phyloP scores from a whole-genome alignment of 1,140 invertebrate genomes.

The Macrostomum lignano region DNA sequence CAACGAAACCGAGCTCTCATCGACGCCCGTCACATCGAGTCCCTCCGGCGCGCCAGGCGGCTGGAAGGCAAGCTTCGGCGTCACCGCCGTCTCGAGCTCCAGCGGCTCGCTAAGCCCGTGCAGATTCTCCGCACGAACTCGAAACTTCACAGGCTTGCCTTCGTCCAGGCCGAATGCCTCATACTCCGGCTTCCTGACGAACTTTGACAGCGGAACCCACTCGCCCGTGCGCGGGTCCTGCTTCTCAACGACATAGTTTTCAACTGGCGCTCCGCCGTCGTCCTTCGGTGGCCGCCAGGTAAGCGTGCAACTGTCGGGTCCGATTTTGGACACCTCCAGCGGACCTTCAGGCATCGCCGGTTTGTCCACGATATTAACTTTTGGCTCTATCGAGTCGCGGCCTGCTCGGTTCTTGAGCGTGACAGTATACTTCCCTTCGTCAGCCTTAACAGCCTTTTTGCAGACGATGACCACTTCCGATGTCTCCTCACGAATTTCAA shows the following conservation, averaged over 20 bases:
- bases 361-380: constrained; percentile 50
- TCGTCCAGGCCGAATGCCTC: constrained; percentile 81
- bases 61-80: constrained; percentile 73
- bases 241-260: constrained; percentile 87
- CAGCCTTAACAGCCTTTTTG: constrained; percentile 17
- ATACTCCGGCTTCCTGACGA: constrained; percentile 63
- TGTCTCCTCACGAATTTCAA: constrained; percentile 55
- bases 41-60: constrained; percentile 63
- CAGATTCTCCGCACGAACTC: constrained; percentile 80
- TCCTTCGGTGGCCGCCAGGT: constrained; percentile 71
- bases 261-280: constrained; percentile 77
- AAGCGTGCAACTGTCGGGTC: constrained; percentile 70
- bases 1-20: constrained; percentile 67
- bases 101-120: constrained; percentile 75
- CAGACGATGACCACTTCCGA: constrained; percentile 36
- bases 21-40: constrained; percentile 72
- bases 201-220: constrained; percentile 74
- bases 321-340: constrained; percentile 62
- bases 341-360: constrained; percentile 62
- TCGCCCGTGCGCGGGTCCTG: constrained; percentile 62
- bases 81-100: constrained; percentile 49
- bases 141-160: constrained; percentile 67
- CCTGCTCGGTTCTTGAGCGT: constrained; percentile 52
- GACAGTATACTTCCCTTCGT: constrained; percentile 67
- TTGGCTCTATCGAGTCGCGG: constrained; percentile 55